Percentiles rank a stretch among this genome's conserved stretches.
Conservation (phyloP, 92 coral and sea anemone genomes). For the Epizoanthus scotinus region DNA sequence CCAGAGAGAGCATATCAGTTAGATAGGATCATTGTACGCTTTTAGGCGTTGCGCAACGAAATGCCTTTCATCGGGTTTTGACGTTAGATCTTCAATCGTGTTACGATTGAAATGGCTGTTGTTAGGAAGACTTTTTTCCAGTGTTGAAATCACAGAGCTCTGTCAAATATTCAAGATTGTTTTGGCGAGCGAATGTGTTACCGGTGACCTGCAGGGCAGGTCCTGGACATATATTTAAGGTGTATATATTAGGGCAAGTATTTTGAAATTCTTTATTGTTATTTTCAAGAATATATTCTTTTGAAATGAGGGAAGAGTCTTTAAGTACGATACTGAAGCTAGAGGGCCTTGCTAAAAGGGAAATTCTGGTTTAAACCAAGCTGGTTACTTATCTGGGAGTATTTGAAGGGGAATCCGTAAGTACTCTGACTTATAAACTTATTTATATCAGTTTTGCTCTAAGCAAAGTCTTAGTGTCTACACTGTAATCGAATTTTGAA, state of each 20-base stretch:
- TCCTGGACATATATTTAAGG: neutral
- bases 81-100: neutral
- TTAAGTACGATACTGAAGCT: neutral
- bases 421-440: neutral
- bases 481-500: constrained; percentile 1
- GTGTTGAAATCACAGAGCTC: neutral
- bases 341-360: neutral
- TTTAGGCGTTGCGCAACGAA: no score
- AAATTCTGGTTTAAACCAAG: neutral
- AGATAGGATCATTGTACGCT: no score
- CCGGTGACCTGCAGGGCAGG: neutral
- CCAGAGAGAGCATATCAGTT: no score
- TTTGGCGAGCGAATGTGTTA: neutral
- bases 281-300: constrained; percentile 9
- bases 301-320: neutral
- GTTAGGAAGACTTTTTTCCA: neutral
- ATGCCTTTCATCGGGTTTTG: neutral
- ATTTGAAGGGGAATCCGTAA: neutral
- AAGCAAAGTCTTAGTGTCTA: neutral
- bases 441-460: neutral
- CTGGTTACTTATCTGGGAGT: neutral
- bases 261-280: constrained; percentile 15
- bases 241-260: constrained; percentile 33
- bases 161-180: neutral
- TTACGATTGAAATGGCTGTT: neutral